Base-by-base conservation (phyloP, 2,888 invertebrate genomes). In the Diarsia dahlii region DNA sequence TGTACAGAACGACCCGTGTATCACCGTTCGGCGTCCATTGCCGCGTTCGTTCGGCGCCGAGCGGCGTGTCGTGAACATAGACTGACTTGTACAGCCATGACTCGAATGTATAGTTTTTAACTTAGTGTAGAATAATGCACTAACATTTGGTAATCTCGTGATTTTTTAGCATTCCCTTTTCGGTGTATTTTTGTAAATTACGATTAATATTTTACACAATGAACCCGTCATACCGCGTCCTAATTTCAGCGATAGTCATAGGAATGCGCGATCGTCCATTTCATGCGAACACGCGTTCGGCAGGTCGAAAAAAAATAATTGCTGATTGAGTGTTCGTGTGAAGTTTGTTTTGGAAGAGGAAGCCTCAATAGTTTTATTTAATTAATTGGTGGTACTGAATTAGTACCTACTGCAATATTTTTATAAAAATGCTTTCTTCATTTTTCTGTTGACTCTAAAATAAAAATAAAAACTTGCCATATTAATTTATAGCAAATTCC, bases 71-170 rank as follows among this genome's bases (percentile, higher is more conserved):
- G 92, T 92, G 91, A 92, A 89, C 90, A 93, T 95, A 95, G 96
- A 95, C 95, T 95, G 95, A 95, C 91, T 91, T 95, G 94, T 95
- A 93, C 94, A 94, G 95, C 95, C 95, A 95, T 95, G 95, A 95
- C 93, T 91, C 83, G 90, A 91, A 70, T 93, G 90, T 94, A 93
- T 92, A 87, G 81, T 34, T 74, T 89, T 86, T 91, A 91, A 90
- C 80, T 56, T 91, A 89, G 89, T 85, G 86, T 90, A 91, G 89
- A 80, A 87, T 89, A 88, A 88, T 87, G 87, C 88, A 88, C 86
- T 88, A 87, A 87, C 84, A 90, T 89, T 81, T 71, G 85, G 88
- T 89, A 92, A 91, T 92, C 91, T 93, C 92, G 88, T 89, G 89
- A 88, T 81, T 78, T 75, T 28, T 74, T 68, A 52, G 78, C 82